Conservation (phyloP, 2,113 vertebrate genomes). For the Eubucco bourcierii region DNA sequence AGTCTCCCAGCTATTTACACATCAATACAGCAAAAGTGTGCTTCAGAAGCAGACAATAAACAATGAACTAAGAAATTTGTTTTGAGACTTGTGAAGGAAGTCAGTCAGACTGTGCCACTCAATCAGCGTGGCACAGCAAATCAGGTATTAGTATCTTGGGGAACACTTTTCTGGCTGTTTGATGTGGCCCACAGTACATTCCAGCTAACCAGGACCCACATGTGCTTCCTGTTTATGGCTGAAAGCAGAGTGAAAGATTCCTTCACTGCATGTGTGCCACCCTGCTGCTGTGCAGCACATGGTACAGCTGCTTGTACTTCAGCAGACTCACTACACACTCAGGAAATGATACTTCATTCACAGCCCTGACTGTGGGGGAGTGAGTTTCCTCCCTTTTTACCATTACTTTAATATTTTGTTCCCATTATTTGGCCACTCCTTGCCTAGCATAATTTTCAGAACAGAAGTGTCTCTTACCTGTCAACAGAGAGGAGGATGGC, state of each 20-base stretch:
- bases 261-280: background rate
- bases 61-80: background rate
- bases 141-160: background rate
- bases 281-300: rapidly evolving
- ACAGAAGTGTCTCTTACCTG: background rate
- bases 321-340: background rate
- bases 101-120: no score
- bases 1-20: background rate
- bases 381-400: background rate
- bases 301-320: rapidly evolving
- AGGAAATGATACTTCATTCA: background rate
- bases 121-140: background rate
- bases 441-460: background rate
- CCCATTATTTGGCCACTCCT: background rate
- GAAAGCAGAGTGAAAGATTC: background rate
- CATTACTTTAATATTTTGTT: background rate
- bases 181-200: no score
- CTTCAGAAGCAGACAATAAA: background rate
- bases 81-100: background rate
- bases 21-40: background rate
- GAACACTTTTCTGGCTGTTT: background rate
- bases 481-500: background rate
- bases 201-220: background rate
- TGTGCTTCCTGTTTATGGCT: background rate
- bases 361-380: background rate